These are phyloP conservation scores for Mus caroli DNA, from an alignment of 2,797 vertebrate genomes.

Conservation along the genomic window DNA sequence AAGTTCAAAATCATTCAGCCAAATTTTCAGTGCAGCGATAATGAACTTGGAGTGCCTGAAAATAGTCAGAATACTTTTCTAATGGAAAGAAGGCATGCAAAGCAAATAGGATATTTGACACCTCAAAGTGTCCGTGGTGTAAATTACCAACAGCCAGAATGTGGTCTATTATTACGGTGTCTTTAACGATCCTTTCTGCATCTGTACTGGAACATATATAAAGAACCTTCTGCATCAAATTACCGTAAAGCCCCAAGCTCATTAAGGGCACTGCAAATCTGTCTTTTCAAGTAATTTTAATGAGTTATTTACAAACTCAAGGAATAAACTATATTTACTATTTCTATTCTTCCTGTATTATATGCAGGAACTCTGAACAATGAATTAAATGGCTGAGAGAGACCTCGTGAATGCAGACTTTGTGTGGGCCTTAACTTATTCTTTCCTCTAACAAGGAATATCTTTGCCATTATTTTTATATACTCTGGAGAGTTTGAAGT, in stretches of 20 bases:
- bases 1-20: constrained; percentile 29
- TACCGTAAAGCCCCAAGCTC: constrained; percentile 38
- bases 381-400: background rate
- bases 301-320: constrained; percentile 43
- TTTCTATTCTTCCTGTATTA: background rate
- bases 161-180: background rate
- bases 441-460: background rate
- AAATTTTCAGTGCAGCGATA: background rate
- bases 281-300: constrained; percentile 58
- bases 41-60: background rate
- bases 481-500: background rate
- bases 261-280: background rate
- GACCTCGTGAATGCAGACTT: background rate
- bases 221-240: constrained; percentile 3
- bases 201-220: constrained; percentile 15
- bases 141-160: constrained; percentile 20
- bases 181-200: background rate
- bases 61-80: background rate
- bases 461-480: background rate
- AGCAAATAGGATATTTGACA: background rate
- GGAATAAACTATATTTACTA: background rate
- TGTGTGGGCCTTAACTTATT: background rate
- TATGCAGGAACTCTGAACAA: background rate
- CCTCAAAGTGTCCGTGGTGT: background rate
- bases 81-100: background rate